Evolutionary conservation across 1,140 invertebrate species (phyloP), one percentile per base, ranked within the genome.

Genomic region (Oreohelix idahoensis): DNA sequence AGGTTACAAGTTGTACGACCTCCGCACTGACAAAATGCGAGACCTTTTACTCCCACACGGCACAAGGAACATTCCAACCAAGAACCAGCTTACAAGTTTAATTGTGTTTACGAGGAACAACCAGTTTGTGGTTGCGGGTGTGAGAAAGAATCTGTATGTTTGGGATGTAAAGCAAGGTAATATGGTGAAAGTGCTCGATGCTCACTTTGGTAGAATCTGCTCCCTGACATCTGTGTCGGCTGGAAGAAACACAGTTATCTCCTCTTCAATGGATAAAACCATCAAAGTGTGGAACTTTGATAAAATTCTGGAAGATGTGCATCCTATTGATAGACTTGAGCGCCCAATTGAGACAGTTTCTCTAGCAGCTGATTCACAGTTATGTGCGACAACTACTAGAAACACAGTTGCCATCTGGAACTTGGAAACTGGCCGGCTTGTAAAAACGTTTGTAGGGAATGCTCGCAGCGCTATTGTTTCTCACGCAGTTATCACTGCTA

Each of bases 201-300:
- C 98, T 0, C 98, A 99, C 92, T 99, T 99, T 90, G 98, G 97
- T 0, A 94, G 98, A 82, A 99, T 99, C 17, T 97, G 99, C 73
- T 96, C 97, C 88, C 93, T 99, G 75, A 95, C 96, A 85, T 95
- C 90, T 13, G 91, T 92, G 0, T 95, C 97, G 69, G 96, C 96
- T 1, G 95, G 96, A 83, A 98, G 97, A 96, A 99, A 99, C 92
- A 96, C 98, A 45, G 96, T 99, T 49, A 98, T 94, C n/a, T 93
- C 98, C 0, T 98, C 98, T 0, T 99, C 98, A 0, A 98, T 99
- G 77, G 98, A 99, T 93, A 95, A 98, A 84, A 98, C 97, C 0
- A 98, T 99, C 0, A 99, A 99, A 94, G 97, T 99, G 0, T 99
- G 98, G 98, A 99, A 99, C 92, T 98, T 99, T 83, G 98, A 99